Evolutionary conservation across 2,888 invertebrate species (phyloP), one percentile per base, ranked within the genome.

Genomic region (Drosophila parthenogenetica): DNA sequence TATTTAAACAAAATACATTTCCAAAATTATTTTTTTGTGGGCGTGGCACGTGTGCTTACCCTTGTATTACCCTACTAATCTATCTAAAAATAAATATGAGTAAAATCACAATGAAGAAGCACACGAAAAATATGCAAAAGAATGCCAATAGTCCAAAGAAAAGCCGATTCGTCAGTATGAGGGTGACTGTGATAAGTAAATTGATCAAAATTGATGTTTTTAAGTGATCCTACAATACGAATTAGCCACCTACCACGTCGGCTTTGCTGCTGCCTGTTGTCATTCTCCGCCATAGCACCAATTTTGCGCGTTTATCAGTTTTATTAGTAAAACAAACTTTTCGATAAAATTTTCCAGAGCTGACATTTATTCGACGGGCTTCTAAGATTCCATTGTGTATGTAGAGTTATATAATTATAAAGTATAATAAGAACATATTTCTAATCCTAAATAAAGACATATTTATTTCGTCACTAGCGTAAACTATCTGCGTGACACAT

Each of bases 1-100:
- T 22, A 5, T 22, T 22, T 22, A 22, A 22, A 69, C 11, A 73
- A 68, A 63, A 61, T 46, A 57, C 45, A 69, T 62, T 45, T 54
- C 39, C 22, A 16, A 5, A 37, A 16, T 14, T n/a, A 40, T 13
- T 37, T 35, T 37, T 35, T 8, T 16, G 19, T 51, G 51, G 64
- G 65, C 60, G 64, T 70, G 69, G n/a, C 46, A 2, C 25, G 10
- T 8, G 39, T 39, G 10, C 35, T 35, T 35, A 35, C 13, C 13
- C 11, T 35, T 35, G 35, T 11, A 35, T 35, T 35, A 35, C 3
- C 3, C 14, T 16, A 48, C 16, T 4, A 11, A 48, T 25, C 48
- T 49, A 48, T 16, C 32, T 17, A 1, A 40, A 17, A 16, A 17
- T 10, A 29, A 7, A n/a, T 16, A 53, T 3, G 11, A 39, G 7